Conservation (phyloP, 2,113 vertebrate species). For the Hippoglossus stenolepis region DNA sequence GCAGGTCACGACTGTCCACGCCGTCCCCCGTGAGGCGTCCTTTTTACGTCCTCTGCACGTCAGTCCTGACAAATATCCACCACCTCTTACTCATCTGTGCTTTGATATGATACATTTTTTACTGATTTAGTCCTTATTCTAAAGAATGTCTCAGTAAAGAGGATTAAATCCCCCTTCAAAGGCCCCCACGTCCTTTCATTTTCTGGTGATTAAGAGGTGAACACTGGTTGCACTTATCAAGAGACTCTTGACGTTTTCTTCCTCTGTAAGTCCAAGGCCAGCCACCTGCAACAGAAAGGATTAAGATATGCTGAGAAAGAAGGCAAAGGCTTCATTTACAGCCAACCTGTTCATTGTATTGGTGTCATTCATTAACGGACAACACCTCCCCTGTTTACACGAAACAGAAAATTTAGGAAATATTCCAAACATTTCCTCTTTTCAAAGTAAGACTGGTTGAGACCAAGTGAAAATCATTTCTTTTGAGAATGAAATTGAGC, state of each 20-base stretch:
- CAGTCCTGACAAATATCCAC: slow-evolving; percentile 53
- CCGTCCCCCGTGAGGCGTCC: slow-evolving; percentile 1
- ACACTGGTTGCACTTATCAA: slow-evolving; percentile 49
- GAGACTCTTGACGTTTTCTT: slow-evolving; percentile 25
- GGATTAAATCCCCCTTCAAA: slow-evolving; percentile 57
- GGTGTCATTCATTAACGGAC: slow-evolving; percentile 34
- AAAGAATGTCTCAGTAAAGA: slow-evolving; percentile 61
- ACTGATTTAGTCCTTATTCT: slow-evolving; percentile 55
- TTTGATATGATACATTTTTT: slow-evolving; percentile 79
- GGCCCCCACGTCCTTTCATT: slow-evolving; percentile 24
- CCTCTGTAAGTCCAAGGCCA: slow-evolving; percentile 55
- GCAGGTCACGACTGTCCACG: slow-evolving; percentile 17
- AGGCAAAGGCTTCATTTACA: not conserved
- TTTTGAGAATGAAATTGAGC: not conserved
- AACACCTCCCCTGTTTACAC: slow-evolving; percentile 35
- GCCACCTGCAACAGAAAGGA: slow-evolving; percentile 72
- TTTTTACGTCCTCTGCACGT: slow-evolving; percentile 34
- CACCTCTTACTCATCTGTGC: slow-evolving; percentile 80
- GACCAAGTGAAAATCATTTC: not conserved
- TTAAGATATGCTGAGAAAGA: slow-evolving; percentile 50
- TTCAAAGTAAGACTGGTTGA: not conserved
- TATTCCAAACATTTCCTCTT: not conserved
- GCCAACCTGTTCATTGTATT: slow-evolving; percentile 12
- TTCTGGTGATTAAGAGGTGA: slow-evolving; percentile 61
- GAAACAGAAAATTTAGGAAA: slow-evolving; percentile 8